Percentiles rank a stretch among this genome's conserved stretches.
Evolutionary conservation across 2,113 vertebrate genomes (phyloP).

Genomic region (Casuarius casuarius): DNA sequence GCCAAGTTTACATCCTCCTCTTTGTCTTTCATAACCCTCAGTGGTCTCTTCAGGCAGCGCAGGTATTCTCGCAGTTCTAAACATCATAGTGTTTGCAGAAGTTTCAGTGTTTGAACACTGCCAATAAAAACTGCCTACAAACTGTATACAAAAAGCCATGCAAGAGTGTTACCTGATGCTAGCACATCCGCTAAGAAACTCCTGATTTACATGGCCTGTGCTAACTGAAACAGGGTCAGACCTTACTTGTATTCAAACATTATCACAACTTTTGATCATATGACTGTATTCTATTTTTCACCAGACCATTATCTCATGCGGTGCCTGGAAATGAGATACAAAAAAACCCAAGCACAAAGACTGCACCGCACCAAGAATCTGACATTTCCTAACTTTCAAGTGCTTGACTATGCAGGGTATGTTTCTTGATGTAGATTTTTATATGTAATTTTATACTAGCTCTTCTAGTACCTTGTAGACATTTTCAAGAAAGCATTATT

Average conservation of each 20-base stretch:
- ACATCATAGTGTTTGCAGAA: neutral
- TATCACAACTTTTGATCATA: neutral
- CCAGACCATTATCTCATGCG: neutral
- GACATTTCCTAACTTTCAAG: neutral
- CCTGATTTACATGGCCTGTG: neutral
- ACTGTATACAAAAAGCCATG: neutral
- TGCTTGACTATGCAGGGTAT: neutral
- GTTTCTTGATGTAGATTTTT: neutral
- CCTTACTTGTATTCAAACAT: neutral
- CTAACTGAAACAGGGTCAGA: neutral
- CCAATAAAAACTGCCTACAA: neutral
- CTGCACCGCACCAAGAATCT: neutral
- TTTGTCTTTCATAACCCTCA: neutral
- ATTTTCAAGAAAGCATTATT: constrained; percentile 3
- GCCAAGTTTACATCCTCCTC: neutral
- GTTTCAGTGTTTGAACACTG: neutral
- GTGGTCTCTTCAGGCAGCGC: neutral
- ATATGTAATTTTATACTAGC: neutral
- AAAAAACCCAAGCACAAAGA: neutral
- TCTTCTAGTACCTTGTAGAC: neutral
- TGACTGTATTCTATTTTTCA: neutral
- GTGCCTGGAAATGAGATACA: neutral
- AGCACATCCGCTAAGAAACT: neutral
- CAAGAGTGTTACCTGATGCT: neutral
- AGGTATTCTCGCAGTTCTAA: neutral